These are phyloP conservation scores for Scotopteryx bipunctaria DNA, from an alignment of 2,888 invertebrate genomes.

Conservation along the genomic window DNA sequence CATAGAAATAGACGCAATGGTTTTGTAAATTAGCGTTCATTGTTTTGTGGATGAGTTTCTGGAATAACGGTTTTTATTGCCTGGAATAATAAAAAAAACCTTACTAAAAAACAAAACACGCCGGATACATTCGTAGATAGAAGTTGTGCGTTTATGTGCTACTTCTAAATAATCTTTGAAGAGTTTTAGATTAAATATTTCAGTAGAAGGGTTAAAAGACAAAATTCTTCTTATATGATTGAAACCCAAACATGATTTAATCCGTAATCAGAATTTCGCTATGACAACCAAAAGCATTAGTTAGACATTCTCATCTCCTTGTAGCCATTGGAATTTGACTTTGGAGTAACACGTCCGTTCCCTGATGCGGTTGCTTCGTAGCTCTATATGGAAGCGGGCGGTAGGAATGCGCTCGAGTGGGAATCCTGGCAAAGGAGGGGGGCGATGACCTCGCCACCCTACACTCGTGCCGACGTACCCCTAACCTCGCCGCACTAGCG, in stretches of 20 bases:
- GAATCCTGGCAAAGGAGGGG: conserved; percentile 62
- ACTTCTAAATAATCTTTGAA: too few relatives aligned
- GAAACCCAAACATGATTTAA: too few relatives aligned
- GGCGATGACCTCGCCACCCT: conserved; percentile 65
- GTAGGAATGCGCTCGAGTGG: conserved; percentile 68
- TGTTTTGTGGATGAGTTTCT: conserved; percentile 11
- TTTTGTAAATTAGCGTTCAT: conserved; percentile 32
- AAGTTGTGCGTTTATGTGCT: too few relatives aligned
- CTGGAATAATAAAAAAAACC: not conserved
- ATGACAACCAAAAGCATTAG: not conserved
- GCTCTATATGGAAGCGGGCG: conserved; percentile 45
- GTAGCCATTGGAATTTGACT: conserved; percentile 22
- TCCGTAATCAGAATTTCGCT: too few relatives aligned
- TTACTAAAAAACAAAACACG: too few relatives aligned
- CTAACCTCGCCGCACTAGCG: conserved; percentile 34
- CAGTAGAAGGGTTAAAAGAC: too few relatives aligned
- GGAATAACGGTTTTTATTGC: conserved; percentile 10
- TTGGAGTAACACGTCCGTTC: conserved; percentile 30
- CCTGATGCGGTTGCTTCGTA: conserved; percentile 45
- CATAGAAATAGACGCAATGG: conserved; percentile 32
- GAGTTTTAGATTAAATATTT: too few relatives aligned
- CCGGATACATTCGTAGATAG: too few relatives aligned
- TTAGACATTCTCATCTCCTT: conserved; percentile 17
- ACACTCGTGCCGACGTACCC: conserved; percentile 41
- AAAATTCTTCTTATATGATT: too few relatives aligned